Base-by-base conservation (phyloP, 2,797 vertebrate species). In the Danio jaintianensis region DNA sequence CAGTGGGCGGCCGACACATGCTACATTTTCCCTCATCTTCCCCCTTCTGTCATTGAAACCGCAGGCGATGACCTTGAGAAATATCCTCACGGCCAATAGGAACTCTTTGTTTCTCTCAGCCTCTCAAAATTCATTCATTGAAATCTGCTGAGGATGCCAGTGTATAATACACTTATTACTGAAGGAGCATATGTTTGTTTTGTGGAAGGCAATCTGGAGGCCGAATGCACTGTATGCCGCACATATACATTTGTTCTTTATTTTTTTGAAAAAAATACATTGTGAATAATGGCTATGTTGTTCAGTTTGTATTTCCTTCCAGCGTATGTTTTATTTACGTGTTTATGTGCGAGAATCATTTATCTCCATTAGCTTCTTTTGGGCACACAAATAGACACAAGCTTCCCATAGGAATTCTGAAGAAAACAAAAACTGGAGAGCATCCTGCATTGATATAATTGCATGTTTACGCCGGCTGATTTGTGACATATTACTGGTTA, bases 31-130 rank as follows among this genome's bases (percentile, higher is more conserved):
- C n/a, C 53, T 75, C 47, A 48, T 42, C 79, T 73, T 40, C 71
- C 74, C 58, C 61, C 59, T 76, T 76, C 75, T 68, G 83, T 84
- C 83, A 86, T 78, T 81, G 78, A 86, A 74, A 82, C 77, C n/a
- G 55, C 71, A 78, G 45, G 78, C 43, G n/a, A 80, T 82, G 74
- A 86, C 85, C 85, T 84, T 86, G 80, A 78, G 76, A 81, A 82
- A 66, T 68, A 78, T 29, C 78, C 69, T 38, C 22, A 52, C 13
- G 64, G 75, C 80, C 72, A 83, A 66, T 42, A 73, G 69, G 80
- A 83, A 74, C 56, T 22, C 45, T 82, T 59, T 67, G 69, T 78
- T 71, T 66, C 76, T 62, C 68, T 47, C 62, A 63, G 78, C 68
- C 78, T 50, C 12, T 67, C 29, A 22, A 50, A 56, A n/a, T n/a